Evolutionary conservation across 2,888 invertebrate genomes (phyloP), one percentile per base, ranked within the genome.

Genomic region (Chironomus riparius): DNA sequence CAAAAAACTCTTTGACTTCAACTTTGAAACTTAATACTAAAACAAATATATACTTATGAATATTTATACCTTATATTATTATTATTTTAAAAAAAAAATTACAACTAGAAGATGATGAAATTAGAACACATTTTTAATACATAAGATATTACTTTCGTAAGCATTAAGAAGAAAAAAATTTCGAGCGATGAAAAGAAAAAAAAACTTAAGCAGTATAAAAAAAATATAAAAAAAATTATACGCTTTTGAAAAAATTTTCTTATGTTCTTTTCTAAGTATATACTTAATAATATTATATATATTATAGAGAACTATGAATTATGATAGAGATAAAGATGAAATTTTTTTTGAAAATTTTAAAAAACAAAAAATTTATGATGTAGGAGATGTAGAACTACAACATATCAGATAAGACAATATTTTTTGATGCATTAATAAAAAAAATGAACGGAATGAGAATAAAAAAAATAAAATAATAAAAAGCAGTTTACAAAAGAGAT

Each of bases 371-470:
- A 3, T 65, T 21, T 65, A 65, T 65, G 21, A 65, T 65, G 65
- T 24, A 65, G 74, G 74, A 48, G 12, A 38, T 18, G 68, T 74
- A 74, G 74, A 74, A 65, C 65, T 68, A 65, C 74, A 74, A 74
- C 74, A 74, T 74, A 74, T 74, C 74, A 74, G 21, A 61, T 74
- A 68, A 74, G 74, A 74, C 74, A 74, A 74, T 74, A 74, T 74
- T 74, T 65, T 74, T 74, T 74, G 74, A 74, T 74, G 74, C 74
- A 68, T 65, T 56, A 56, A 56, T 56, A 56, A 56, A 65, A 65
- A 65, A 62, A 65, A 65, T 65, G 50, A 50, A 50, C 13, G n/a
- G 18, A 21, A 65, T 65, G 10, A 24, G 65, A 65, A 65, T 13
- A 62, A 38, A 22, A 62, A 21, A 22, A 62, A 62, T 18, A 62